Evolutionary conservation across 2,888 invertebrate genomes (phyloP), one percentile per base, ranked within the genome.

Genomic region (Calameuta pallipes): DNA sequence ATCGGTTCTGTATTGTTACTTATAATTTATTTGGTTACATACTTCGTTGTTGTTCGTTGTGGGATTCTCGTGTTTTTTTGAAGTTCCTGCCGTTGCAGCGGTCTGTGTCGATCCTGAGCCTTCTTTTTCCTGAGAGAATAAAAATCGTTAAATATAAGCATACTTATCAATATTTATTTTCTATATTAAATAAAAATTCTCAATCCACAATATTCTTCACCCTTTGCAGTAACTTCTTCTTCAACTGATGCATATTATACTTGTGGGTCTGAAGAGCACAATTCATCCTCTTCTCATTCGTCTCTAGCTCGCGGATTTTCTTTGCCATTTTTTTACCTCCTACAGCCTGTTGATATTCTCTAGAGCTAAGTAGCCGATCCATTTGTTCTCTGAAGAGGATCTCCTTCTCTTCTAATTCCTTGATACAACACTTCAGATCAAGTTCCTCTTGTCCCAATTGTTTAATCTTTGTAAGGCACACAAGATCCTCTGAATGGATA

Each of bases 401-500:
- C 75, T 90, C 90, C 6, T 85, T 87, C 35, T 83, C 84, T 74
- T 90, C 90, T 56, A 91, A 82, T 13, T 89, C 86, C 74, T 80
- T 83, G 74, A 90, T 89, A 41, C 82, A 84, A n/a, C 83, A 84
- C 79, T 90, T 90, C 31, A 88, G 69, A 23, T 82, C 79, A 13
- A 88, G 76, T 68, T 90, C 89, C 73, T 88, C 86, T 73, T 88
- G 85, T 0, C 86, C 89, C 3, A 91, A 78, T 69, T 87, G 82
- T 33, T 86, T 85, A 34, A 91, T 87, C 73, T 84, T 88, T 13
- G 84, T 82, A 31, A 91, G 78, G 75, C 89, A 90, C 3, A 86
- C 68, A 0, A 90, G 79, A 81, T 90, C 90, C 13, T 89, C 88
- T 3, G 89, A 89, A 75, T 85, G 83, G 69, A 90, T 87, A 13